Evolutionary conservation across 2,797 vertebrate genomes (phyloP).

Genomic region (Garrulus glandarius): DNA sequence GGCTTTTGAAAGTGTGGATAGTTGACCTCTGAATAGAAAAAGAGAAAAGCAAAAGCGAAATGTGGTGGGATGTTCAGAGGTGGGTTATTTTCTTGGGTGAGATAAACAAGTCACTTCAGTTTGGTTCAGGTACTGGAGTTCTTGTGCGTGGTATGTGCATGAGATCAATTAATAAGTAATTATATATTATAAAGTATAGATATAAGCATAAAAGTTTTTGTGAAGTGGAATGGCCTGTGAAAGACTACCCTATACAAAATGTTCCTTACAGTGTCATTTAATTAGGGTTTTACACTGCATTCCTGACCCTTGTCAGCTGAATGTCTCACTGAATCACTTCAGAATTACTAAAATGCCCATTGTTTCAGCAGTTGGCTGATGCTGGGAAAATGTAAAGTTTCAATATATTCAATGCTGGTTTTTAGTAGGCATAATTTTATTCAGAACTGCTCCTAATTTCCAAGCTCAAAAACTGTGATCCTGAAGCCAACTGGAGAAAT

Average conservation of each 20-base stretch:
- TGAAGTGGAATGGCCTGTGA: background rate
- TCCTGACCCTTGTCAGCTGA: background rate
- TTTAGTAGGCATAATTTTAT: background rate
- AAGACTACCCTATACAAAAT: background rate
- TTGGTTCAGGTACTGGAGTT: background rate
- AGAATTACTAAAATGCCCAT: background rate
- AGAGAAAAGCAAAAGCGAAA: background rate
- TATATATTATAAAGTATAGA: background rate
- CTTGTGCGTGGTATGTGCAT: background rate
- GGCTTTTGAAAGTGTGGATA: background rate
- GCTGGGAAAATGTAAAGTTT: background rate
- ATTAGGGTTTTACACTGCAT: background rate
- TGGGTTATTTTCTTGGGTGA: background rate
- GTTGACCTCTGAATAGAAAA: background rate
- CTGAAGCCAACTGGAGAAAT: background rate
- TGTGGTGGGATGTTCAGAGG: background rate
- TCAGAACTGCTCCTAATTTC: background rate
- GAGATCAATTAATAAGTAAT: background rate
- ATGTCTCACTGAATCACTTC: background rate
- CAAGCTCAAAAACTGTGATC: background rate
- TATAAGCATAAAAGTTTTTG: background rate
- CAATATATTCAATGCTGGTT: fast-evolving
- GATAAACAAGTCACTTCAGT: background rate
- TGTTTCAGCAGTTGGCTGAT: background rate
- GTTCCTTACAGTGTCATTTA: background rate